A percentile compares a stretch with the other conserved stretches of the same genome.
Conservation (phyloP, 2,113 vertebrate species). For the Tretioscincus oriximinensis region DNA sequence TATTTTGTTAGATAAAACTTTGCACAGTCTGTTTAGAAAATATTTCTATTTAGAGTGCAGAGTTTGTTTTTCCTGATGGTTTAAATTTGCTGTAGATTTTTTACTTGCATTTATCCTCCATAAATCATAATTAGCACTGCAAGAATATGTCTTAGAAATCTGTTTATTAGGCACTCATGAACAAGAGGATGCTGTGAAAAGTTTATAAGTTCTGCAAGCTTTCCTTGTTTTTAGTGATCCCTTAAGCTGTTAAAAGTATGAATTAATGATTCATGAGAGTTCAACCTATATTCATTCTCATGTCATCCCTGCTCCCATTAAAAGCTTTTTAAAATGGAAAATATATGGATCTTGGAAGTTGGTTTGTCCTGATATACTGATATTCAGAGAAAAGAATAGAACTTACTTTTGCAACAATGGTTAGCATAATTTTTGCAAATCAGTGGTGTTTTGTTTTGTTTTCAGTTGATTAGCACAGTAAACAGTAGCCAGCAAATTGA, state of each 20-base stretch:
- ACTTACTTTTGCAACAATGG: background rate
- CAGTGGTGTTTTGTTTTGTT: background rate
- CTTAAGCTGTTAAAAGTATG: constrained; percentile 7
- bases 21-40: too few species aligned
- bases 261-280: constrained; percentile 30
- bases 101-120: background rate
- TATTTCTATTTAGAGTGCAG: background rate
- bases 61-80: background rate
- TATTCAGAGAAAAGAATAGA: background rate
- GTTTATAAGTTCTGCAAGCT: constrained; percentile 14
- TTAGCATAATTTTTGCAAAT: background rate
- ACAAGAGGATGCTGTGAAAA: background rate
- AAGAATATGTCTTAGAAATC: background rate
- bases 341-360: background rate
- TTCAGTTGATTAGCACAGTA: background rate
- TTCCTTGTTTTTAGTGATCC: constrained; percentile 2
- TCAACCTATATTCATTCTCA: constrained; percentile 17
- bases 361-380: background rate
- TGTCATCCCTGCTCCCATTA: background rate
- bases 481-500: background rate
- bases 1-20: too few species aligned
- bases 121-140: constrained; percentile 3
- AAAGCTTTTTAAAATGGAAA: background rate
- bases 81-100: background rate
- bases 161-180: background rate